These are phyloP conservation scores for Leuciscus waleckii DNA, from an alignment of 2,797 vertebrate species.

Conservation along the genomic window DNA sequence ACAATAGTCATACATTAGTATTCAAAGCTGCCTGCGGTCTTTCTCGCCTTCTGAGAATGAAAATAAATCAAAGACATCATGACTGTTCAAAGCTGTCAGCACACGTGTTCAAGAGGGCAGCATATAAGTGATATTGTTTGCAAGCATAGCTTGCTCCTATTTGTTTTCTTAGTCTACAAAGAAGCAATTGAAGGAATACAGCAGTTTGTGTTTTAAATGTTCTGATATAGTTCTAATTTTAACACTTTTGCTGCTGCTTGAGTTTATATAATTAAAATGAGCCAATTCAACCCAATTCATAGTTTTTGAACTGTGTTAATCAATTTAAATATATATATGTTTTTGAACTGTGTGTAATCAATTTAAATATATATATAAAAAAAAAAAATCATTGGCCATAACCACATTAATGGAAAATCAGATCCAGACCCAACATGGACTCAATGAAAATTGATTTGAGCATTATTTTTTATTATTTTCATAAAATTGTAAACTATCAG, in stretches of 20 bases:
- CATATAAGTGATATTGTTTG: constrained; percentile 34
- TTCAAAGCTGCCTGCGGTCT: constrained; percentile 14
- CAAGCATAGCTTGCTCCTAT: neutral
- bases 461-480: too few species aligned
- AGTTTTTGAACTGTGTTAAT: neutral
- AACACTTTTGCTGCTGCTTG: neutral
- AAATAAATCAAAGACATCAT: constrained; percentile 45
- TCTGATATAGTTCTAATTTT: neutral
- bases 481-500: neutral
- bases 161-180: neutral
- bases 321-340: neutral
- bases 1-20: constrained; percentile 37
- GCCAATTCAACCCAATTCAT: neutral
- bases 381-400: neutral
- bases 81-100: constrained; percentile 30
- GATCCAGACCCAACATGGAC: neutral
- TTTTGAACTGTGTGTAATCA: neutral
- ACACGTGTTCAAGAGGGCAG: neutral
- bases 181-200: neutral
- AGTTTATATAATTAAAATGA: neutral
- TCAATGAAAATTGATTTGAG: neutral
- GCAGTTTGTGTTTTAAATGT: neutral
- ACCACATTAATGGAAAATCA: neutral
- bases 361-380: too few species aligned
- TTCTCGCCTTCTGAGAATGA: constrained; percentile 26